Evolutionary conservation across 1,140 invertebrate genomes (phyloP).

Genomic region (Psilanteris sp.): DNA sequence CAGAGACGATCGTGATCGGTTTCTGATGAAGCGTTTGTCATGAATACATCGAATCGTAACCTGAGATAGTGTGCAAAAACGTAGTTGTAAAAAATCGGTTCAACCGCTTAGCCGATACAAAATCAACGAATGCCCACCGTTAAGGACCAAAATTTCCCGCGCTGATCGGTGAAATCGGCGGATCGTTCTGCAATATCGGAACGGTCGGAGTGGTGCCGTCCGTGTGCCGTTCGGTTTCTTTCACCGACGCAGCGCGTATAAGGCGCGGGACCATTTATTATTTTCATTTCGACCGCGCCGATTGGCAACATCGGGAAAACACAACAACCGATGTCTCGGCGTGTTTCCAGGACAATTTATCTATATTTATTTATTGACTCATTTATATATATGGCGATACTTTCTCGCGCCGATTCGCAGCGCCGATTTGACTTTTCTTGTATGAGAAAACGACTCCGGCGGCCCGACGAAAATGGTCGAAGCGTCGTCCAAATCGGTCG

Average conservation of each 20-base stretch:
- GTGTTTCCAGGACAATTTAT: slow-evolving; percentile 45
- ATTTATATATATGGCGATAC: slow-evolving; percentile 50
- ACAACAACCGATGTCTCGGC: slow-evolving; percentile 45
- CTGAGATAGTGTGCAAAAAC: slow-evolving; percentile 35
- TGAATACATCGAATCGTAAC: slow-evolving; percentile 38
- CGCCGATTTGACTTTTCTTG: slow-evolving; percentile 44
- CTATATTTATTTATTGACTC: slow-evolving; percentile 46
- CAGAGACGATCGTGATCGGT: slow-evolving; percentile 54
- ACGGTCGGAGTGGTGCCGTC: slow-evolving; percentile 13
- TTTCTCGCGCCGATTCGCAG: slow-evolving; percentile 49
- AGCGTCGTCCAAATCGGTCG: slow-evolving; percentile 35
- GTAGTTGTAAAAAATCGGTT: slow-evolving; percentile 13
- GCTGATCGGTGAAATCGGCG: neutral
- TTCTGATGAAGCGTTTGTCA: slow-evolving; percentile 50
- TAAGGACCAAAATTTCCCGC: too few relatives aligned
- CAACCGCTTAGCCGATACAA: too few relatives aligned
- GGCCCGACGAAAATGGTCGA: slow-evolving; percentile 59
- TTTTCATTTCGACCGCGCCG: slow-evolving; percentile 67
- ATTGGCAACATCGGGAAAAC: slow-evolving; percentile 59
- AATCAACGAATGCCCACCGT: too few relatives aligned
- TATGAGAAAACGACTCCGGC: slow-evolving; percentile 52
- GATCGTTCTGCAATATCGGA: slow-evolving; percentile 2
- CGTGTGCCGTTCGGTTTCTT: slow-evolving; percentile 3
- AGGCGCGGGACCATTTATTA: slow-evolving; percentile 71
- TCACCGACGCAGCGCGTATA: slow-evolving; percentile 57